Conservation (phyloP, 2,113 vertebrate species). For the Centropristis striata region DNA sequence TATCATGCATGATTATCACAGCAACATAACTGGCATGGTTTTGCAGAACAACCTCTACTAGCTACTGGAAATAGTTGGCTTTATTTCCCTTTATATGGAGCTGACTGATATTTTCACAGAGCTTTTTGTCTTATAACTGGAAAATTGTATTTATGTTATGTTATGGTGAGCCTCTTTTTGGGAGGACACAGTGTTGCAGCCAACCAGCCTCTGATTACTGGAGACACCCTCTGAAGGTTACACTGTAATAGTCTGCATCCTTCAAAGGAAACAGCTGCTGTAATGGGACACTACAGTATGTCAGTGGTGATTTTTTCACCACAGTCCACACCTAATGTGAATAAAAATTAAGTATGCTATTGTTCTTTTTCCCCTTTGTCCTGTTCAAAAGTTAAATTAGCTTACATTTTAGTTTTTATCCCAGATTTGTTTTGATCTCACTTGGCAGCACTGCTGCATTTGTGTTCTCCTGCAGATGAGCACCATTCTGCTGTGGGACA, state of each 20-base stretch:
- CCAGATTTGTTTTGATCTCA: not conserved
- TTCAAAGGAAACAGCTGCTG: not conserved
- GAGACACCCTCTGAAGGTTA: conserved; percentile 26
- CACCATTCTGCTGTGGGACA: not conserved
- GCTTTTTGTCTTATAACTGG: not conserved
- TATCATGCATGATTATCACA: conserved; percentile 24
- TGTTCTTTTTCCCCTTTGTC: too few relatives aligned
- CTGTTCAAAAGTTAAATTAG: not conserved
- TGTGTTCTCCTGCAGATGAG: not conserved
- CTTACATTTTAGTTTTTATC: not conserved
- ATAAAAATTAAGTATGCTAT: not conserved
- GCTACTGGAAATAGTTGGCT: too few relatives aligned
- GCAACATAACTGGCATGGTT: not conserved
- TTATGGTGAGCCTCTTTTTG: not conserved
- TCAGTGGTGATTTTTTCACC: not conserved
- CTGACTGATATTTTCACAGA: not conserved
- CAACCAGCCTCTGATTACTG: not conserved
- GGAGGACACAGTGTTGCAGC: not conserved
- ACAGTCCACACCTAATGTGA: too few relatives aligned
- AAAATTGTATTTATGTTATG: conserved; percentile 4
- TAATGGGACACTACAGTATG: not conserved
- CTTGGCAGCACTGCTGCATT: not conserved
- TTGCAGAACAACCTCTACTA: not conserved
- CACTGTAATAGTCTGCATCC: conserved; percentile 12
- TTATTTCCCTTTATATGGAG: not conserved